Conservation (phyloP, 1,140 invertebrate species). For the Teleogryllus occipitalis region DNA sequence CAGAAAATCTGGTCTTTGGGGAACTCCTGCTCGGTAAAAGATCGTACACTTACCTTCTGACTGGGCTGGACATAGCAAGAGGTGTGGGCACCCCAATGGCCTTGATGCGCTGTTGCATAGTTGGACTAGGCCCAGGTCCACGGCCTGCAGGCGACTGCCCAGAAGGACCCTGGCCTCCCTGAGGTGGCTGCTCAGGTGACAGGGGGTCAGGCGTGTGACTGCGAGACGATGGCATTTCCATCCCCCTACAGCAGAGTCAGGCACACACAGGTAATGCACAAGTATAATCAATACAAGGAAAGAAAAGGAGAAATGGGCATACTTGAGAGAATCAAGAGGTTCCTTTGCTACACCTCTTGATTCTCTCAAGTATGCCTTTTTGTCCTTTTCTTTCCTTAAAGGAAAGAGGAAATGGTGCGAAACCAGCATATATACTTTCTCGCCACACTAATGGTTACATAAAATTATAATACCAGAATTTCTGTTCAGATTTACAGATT, state of each 20-base stretch:
- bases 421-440: too few species aligned
- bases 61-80: constrained; percentile 72
- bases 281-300: background rate
- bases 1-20: too few species aligned
- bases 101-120: constrained; percentile 82
- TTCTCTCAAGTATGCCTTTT: too few species aligned
- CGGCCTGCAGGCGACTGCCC: constrained; percentile 39
- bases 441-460: too few species aligned
- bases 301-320: background rate
- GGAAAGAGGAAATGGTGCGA: too few species aligned
- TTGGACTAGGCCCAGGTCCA: constrained; percentile 56
- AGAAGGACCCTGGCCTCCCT: constrained; percentile 37
- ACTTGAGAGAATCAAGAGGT: background rate
- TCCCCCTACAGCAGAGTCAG: constrained; percentile 36
- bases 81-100: constrained; percentile 81
- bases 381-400: too few species aligned
- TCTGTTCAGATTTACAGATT: too few species aligned
- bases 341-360: too few species aligned
- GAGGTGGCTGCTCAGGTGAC: constrained; percentile 42
- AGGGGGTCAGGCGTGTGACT: constrained; percentile 61
- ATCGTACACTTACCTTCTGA: constrained; percentile 55
- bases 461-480: too few species aligned
- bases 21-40: constrained; percentile 9
- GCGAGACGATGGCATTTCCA: constrained; percentile 45
- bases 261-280: background rate